Conservation (phyloP, 2,797 vertebrate genomes). For the Anabas testudineus region DNA sequence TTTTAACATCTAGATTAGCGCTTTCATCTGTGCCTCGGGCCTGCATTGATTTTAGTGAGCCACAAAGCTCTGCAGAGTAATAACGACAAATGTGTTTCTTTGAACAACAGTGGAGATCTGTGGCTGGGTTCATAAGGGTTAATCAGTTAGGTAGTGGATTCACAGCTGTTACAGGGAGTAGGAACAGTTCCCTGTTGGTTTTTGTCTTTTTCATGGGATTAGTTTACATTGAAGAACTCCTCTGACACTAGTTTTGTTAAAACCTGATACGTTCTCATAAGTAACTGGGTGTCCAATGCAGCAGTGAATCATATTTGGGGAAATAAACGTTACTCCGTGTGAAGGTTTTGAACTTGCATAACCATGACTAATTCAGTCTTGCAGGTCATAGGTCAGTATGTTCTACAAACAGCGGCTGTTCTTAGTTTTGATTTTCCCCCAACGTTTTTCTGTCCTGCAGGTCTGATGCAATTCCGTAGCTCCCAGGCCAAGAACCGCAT, state of each 20-base stretch:
- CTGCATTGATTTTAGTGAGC: too few species aligned
- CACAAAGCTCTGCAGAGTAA: too few species aligned
- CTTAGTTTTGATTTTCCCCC: conserved; percentile 24
- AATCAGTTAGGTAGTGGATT: too few species aligned
- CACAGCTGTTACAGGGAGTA: too few species aligned
- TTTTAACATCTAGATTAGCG: too few species aligned
- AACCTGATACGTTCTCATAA: not conserved
- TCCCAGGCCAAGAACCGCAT: conserved; percentile 74
- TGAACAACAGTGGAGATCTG: too few species aligned
- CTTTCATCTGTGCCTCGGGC: too few species aligned
- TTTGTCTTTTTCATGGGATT: too few species aligned
- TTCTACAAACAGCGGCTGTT: conserved; percentile 32
- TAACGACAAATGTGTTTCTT: too few species aligned
- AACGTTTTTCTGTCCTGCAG: conserved; percentile 68
- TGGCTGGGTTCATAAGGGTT: too few species aligned
- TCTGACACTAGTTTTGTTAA: not conserved
- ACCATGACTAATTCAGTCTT: conserved; percentile 17
- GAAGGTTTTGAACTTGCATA: conserved; percentile 24
- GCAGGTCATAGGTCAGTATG: conserved; percentile 15
- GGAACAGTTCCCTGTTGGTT: too few species aligned
- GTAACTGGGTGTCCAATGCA: not conserved
- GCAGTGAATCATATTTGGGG: not conserved
- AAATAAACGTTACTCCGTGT: not conserved
- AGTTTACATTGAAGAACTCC: not conserved
- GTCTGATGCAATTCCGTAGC: conserved; percentile 89